Evolutionary conservation across 1,140 invertebrate genomes (phyloP).

Genomic region (Apis laboriosa): DNA sequence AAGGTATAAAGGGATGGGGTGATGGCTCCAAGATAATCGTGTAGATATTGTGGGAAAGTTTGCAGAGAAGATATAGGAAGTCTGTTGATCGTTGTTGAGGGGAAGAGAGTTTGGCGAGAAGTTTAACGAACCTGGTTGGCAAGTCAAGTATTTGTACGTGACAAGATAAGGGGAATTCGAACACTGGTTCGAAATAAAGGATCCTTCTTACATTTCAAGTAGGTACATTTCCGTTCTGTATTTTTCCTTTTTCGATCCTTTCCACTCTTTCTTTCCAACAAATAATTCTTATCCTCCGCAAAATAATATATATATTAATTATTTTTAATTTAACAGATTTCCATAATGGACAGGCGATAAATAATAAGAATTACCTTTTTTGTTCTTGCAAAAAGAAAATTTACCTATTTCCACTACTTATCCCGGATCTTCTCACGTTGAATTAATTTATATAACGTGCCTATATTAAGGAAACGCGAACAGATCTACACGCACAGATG

Average conservation of each 20-base stretch:
- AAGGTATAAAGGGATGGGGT: background rate
- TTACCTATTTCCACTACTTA: background rate
- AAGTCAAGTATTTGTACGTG: background rate
- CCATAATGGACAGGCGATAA: background rate
- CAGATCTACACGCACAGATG: background rate
- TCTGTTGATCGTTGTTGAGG: background rate
- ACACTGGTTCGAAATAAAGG: no score
- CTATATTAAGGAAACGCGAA: background rate
- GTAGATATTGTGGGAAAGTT: background rate
- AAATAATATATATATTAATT: no score
- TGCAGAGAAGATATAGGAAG: no score
- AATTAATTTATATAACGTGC: background rate
- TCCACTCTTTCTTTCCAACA: no score
- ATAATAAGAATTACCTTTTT: background rate
- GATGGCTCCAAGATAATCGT: background rate
- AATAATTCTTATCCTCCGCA: no score
- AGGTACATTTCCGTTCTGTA: no score
- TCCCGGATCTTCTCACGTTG: no score
- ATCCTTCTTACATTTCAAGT: no score
- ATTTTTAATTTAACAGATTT: no score
- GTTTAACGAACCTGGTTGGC: background rate
- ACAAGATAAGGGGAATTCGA: background rate
- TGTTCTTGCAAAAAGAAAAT: background rate
- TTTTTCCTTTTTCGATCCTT: no score
- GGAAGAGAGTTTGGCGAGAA: no score